These are phyloP conservation scores for Tenualosa ilisha DNA, from an alignment of 2,797 vertebrate species.

Conservation along the genomic window DNA sequence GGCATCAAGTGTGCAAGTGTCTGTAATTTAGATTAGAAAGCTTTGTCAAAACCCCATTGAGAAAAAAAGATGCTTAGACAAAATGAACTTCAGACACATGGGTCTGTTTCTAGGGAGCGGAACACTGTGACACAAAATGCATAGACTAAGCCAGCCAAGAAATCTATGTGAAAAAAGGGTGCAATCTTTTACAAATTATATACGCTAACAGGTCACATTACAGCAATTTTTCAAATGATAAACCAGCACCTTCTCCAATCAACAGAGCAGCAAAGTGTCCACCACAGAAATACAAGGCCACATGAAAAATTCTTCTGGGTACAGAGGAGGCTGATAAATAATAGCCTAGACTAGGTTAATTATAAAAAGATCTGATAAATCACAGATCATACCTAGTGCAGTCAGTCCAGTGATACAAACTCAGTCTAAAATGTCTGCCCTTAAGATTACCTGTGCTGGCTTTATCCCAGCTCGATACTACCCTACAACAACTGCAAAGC, in stretches of 20 bases:
- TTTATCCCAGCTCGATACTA: background rate
- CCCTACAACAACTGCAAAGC: slow-evolving; percentile 27
- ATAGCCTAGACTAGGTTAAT: background rate
- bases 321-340: background rate
- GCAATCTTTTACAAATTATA: background rate
- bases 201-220: background rate
- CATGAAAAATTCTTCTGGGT: background rate
- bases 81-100: no score
- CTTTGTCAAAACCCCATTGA: no score
- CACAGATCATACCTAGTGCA: background rate
- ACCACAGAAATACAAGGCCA: background rate
- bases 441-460: background rate
- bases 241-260: background rate
- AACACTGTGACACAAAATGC: no score
- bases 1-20: no score
- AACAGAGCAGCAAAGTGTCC: background rate
- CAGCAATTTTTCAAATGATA: background rate
- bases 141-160: background rate
- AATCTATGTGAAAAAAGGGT: background rate
- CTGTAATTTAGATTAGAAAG: no score
- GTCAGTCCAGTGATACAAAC: background rate
- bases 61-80: no score
- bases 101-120: no score
- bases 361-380: background rate
- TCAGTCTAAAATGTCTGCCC: background rate